A percentile compares a stretch with the other conserved stretches of the same genome.
Evolutionary conservation across 2,888 invertebrate genomes (phyloP).

Genomic region (Cantharis flavilabris): DNA sequence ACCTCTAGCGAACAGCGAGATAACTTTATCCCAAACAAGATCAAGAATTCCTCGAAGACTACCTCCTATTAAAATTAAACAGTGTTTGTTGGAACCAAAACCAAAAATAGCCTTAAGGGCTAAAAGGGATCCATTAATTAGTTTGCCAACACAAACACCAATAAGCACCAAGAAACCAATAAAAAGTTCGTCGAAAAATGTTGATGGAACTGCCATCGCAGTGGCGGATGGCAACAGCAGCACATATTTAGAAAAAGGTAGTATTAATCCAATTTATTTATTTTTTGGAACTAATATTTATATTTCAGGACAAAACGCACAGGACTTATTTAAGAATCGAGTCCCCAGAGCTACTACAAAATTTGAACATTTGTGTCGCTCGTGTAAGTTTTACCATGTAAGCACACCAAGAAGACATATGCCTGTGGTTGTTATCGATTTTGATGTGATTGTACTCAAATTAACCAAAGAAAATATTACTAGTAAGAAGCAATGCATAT

Average conservation of each 20-base stretch:
- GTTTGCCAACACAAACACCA: too few species aligned
- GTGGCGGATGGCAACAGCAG: neutral
- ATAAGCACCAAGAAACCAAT: too few species aligned
- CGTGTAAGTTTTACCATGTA: neutral
- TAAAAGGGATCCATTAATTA: too few species aligned
- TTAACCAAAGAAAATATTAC: neutral
- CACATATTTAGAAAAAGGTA: neutral
- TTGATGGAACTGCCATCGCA: too few species aligned
- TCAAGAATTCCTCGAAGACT: too few species aligned
- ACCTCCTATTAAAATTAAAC: too few species aligned
- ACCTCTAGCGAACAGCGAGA: too few species aligned
- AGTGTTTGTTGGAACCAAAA: too few species aligned
- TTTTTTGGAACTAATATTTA: neutral
- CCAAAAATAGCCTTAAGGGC: too few species aligned
- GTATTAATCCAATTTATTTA: neutral
- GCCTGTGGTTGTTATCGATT: neutral
- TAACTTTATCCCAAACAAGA: too few species aligned
- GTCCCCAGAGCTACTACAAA: neutral
- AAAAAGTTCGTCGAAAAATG: too few species aligned
- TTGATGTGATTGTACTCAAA: rapidly evolving
- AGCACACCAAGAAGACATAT: neutral
- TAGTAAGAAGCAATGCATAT: too few species aligned
- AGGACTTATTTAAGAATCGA: neutral
- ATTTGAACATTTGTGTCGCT: neutral
- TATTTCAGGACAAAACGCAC: neutral